Conservation (phyloP, 2,797 vertebrate genomes). For the Pogoniulus pusillus region DNA sequence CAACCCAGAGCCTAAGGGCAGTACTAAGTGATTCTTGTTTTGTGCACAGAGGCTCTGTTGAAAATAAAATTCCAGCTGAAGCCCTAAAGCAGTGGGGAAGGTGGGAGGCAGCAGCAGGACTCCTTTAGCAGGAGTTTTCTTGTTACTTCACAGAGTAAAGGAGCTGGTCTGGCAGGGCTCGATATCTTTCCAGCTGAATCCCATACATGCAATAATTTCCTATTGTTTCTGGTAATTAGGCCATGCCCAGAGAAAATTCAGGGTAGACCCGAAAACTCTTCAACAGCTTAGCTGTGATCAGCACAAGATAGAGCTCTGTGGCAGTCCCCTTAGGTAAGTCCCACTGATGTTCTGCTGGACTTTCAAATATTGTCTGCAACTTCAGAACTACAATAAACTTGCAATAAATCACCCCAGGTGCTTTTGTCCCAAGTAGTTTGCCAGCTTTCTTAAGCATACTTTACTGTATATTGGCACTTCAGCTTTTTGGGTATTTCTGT, state of each 20-base stretch:
- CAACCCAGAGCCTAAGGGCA: not conserved
- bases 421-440: not conserved
- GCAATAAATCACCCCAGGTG: not conserved
- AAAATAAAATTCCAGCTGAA: not conserved
- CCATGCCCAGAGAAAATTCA: not conserved
- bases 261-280: not conserved
- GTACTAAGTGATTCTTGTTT: not conserved
- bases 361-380: not conserved
- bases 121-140: not conserved
- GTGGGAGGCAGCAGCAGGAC: not conserved
- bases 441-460: conserved; percentile 1
- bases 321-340: not conserved
- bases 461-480: not conserved
- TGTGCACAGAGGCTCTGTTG: not conserved
- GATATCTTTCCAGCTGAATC: not conserved
- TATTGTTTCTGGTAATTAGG: not conserved
- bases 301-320: not conserved
- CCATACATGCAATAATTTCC: not conserved
- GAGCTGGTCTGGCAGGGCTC: not conserved
- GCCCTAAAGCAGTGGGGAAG: not conserved
- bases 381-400: not conserved
- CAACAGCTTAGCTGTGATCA: not conserved
- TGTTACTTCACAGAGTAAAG: not conserved
- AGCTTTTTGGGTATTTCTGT: conserved; percentile 46
- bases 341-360: not conserved